Percentiles rank a stretch among this genome's conserved stretches.
These are phyloP conservation scores for Ophonus ardosiacus DNA, from an alignment of 2,888 invertebrate species.

Conservation along the genomic window DNA sequence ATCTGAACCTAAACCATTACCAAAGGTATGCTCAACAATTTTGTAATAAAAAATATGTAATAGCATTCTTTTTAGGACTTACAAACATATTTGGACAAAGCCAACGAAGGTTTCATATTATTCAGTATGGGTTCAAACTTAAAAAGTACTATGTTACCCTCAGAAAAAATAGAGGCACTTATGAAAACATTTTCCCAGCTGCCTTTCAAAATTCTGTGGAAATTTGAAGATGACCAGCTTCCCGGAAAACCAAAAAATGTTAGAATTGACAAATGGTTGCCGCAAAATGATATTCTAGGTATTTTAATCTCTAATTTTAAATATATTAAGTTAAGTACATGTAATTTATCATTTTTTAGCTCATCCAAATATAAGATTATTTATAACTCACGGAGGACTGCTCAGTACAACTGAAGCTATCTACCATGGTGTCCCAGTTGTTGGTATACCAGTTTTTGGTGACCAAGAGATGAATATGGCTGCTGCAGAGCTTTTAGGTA, in stretches of 20 bases:
- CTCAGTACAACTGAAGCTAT: slow-evolving; percentile 79
- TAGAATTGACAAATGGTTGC: slow-evolving; percentile 71
- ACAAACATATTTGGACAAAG: slow-evolving; percentile 70
- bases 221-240: slow-evolving; percentile 71
- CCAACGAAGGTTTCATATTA: no score
- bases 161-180: slow-evolving; percentile 67
- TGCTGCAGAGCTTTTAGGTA: slow-evolving; percentile 74
- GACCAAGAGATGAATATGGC: slow-evolving; percentile 77
- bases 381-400: slow-evolving; percentile 80
- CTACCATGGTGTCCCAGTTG: slow-evolving; percentile 75
- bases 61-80: slow-evolving; percentile 65
- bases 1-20: slow-evolving; percentile 43
- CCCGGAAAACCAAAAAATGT: slow-evolving; percentile 70
- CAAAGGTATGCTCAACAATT: slow-evolving; percentile 9
- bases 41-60: not conserved
- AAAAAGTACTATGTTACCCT: slow-evolving; percentile 69
- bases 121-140: slow-evolving; percentile 73
- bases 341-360: slow-evolving; percentile 70
- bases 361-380: slow-evolving; percentile 78
- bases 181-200: slow-evolving; percentile 71
- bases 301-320: slow-evolving; percentile 16
- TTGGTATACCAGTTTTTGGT: slow-evolving; percentile 76
- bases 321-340: not conserved
- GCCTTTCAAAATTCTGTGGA: slow-evolving; percentile 73
- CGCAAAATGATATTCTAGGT: slow-evolving; percentile 72